These are phyloP conservation scores for Galaxias olidus DNA, from an alignment of 2,797 vertebrate species.

Conservation along the genomic window DNA sequence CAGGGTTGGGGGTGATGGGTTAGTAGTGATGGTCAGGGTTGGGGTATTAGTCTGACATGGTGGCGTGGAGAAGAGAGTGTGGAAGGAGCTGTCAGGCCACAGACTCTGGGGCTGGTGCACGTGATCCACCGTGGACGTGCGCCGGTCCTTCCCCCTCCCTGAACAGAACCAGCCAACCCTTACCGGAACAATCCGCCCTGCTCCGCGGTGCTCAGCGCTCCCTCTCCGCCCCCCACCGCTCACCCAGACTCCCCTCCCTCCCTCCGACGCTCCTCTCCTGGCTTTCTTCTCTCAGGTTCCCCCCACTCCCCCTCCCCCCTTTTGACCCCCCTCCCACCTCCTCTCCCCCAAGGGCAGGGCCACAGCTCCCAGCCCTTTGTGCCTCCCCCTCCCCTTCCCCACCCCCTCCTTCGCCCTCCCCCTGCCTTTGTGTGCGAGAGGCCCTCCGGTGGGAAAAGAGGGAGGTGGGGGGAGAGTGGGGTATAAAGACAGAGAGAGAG, in stretches of 20 bases:
- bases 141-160: slow-evolving; percentile 42
- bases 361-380: slow-evolving; percentile 65
- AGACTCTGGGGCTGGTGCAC: slow-evolving; percentile 31
- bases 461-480: slow-evolving; percentile 25
- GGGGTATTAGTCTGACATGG: background rate
- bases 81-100: slow-evolving; percentile 15
- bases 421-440: slow-evolving; percentile 67
- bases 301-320: slow-evolving; percentile 34
- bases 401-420: slow-evolving; percentile 42
- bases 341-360: slow-evolving; percentile 58
- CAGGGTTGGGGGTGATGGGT: too few species aligned
- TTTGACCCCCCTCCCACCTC: slow-evolving; percentile 36
- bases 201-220: slow-evolving; percentile 36
- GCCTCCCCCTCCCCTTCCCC: slow-evolving; percentile 39
- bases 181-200: slow-evolving; percentile 29
- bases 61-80: background rate
- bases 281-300: slow-evolving; percentile 70
- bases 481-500: background rate
- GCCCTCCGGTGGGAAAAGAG: slow-evolving; percentile 58
- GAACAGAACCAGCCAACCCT: slow-evolving; percentile 32
- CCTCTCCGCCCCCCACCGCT: slow-evolving; percentile 28
- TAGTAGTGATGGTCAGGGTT: too few species aligned
- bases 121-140: slow-evolving; percentile 47
- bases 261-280: slow-evolving; percentile 77
- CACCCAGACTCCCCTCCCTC: slow-evolving; percentile 38